A percentile compares a stretch with the other conserved stretches of the same genome.
Evolutionary conservation across 2,888 invertebrate species (phyloP).

Genomic region (Papilio elwesi): DNA sequence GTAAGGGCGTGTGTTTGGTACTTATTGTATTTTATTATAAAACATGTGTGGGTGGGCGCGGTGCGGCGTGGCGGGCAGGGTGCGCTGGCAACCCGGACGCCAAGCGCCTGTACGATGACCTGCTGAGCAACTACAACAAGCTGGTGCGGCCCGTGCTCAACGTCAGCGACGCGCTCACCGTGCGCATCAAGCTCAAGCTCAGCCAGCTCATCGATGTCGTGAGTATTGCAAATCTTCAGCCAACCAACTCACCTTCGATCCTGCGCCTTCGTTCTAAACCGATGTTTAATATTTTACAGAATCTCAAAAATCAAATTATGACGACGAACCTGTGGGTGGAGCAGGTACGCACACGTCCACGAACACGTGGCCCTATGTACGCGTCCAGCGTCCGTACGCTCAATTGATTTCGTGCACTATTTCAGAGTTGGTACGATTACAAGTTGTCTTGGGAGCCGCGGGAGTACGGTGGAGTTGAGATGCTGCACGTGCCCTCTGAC

Average conservation of each 20-base stretch:
- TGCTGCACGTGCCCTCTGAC: slow-evolving; percentile 97
- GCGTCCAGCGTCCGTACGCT: slow-evolving; percentile 38
- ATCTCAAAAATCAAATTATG: slow-evolving; percentile 97
- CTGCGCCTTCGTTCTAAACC: neutral
- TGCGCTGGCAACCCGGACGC: slow-evolving; percentile 97
- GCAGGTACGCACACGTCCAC: slow-evolving; percentile 68
- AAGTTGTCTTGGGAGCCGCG: slow-evolving; percentile 97
- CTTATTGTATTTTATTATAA: neutral
- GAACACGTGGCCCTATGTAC: slow-evolving; percentile 27
- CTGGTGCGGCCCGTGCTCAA: slow-evolving; percentile 97
- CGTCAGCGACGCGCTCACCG: slow-evolving; percentile 96
- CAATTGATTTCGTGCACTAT: slow-evolving; percentile 33
- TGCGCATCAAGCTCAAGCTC: slow-evolving; percentile 97
- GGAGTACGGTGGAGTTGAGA: slow-evolving; percentile 97
- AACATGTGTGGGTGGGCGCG: neutral
- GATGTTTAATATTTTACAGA: slow-evolving; percentile 86
- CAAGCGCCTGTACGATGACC: slow-evolving; percentile 97
- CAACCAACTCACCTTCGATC: neutral
- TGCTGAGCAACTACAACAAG: slow-evolving; percentile 98
- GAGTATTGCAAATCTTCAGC: slow-evolving; percentile 72
- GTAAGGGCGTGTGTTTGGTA: neutral
- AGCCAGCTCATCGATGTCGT: slow-evolving; percentile 99
- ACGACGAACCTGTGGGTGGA: slow-evolving; percentile 97
- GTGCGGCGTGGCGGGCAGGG: slow-evolving; percentile 77
- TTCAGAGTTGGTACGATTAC: slow-evolving; percentile 96